A percentile compares a stretch with the other conserved stretches of the same genome.
Conservation (phyloP, 2,797 vertebrate genomes). For the Amblyraja radiata region DNA sequence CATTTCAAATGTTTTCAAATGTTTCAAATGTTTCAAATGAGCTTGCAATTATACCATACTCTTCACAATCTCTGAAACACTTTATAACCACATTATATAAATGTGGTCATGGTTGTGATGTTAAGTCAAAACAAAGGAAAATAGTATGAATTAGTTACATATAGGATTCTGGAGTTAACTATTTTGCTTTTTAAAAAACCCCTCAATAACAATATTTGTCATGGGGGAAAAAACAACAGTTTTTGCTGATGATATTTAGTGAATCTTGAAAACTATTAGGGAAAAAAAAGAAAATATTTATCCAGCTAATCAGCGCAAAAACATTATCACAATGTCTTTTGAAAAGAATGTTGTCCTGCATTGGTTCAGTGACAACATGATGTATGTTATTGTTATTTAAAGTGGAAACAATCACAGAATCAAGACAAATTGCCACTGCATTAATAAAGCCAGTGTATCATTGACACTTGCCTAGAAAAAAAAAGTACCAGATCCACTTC, state of each 20-base stretch:
- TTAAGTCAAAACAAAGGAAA: background rate
- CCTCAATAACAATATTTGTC: background rate
- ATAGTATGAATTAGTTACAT: background rate
- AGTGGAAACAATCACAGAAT: background rate
- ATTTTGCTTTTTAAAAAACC: background rate
- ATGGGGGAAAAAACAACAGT: background rate
- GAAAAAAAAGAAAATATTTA: conserved; percentile 3
- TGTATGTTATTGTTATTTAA: background rate
- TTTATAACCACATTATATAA: background rate
- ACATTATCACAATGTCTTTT: background rate
- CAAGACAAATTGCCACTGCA: background rate
- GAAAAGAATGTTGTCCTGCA: background rate
- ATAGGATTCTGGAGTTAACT: background rate
- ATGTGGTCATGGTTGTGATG: background rate
- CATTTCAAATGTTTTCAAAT: background rate
- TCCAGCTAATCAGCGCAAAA: background rate
- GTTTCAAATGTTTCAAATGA: background rate
- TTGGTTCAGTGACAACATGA: background rate
- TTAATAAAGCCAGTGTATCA: background rate
- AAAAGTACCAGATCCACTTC: background rate
- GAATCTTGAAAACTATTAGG: background rate
- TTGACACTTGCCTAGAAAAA: background rate
- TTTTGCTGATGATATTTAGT: background rate
- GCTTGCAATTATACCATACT: background rate
- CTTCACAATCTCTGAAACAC: background rate